Base-by-base conservation (phyloP, 2,888 invertebrate species). In the Agrochola litura region DNA sequence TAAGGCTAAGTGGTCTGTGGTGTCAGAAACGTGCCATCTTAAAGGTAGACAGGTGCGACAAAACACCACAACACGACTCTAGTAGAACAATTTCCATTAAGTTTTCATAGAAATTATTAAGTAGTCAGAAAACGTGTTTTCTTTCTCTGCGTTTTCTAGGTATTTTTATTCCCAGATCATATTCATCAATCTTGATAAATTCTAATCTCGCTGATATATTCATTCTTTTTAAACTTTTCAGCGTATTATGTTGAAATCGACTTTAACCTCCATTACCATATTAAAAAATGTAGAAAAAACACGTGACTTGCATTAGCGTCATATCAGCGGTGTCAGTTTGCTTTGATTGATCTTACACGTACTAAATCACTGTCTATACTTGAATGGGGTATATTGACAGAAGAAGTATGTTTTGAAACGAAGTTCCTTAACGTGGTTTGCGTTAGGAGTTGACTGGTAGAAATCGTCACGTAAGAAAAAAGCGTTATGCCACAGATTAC, bases 281-380 rank as follows among this genome's bases (percentile, higher is more conserved):
- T 74, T 52, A 49, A 49, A 82, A 85, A 63, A 63, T 69, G 22
- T 37, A 73, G 66, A 76, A 81, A 77, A 71, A 73, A 58, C 43
- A 69, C 68, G 64, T 43, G 58, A 52, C 25, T n/a, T 65, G 73
- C 80, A 86, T 86, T 88, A 88, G 73, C 78, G 66, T 76, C 61
- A n/a, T 46, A 76, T 61, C 76, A 74, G 52, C n/a, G 0, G 58
- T 83, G 82, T 88, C 83, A 69, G 49, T 63, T 68, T 46, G 70
- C 69, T 61, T 81, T 86, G 86, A 86, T 88, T 88, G 86, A 86
- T 86, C 76, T 63, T 25, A 64, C 54, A 77, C 76, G 67, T 73
- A 46, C 14, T 70, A 76, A 71, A 83, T 83, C 84, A 78, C 66
- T 63, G 75, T 49, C 41, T 25, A 41, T 81, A 49, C 49, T 81